Base-by-base conservation (phyloP, 2,797 vertebrate species). In the Pampus argenteus region DNA sequence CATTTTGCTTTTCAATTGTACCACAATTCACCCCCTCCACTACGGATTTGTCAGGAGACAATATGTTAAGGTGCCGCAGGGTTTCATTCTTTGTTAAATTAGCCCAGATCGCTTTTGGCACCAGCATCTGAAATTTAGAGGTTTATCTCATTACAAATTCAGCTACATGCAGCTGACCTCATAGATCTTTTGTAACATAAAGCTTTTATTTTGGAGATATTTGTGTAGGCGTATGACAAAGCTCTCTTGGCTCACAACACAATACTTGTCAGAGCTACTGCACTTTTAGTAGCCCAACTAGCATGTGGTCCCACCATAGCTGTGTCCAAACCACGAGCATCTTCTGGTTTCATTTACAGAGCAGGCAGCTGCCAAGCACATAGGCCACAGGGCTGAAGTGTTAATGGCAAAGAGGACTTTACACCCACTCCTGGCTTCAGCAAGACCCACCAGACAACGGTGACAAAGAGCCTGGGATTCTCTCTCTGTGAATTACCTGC, bases 311-410 rank as follows among this genome's bases (percentile, higher is more conserved):
- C 86, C 77, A 78, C 66, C 83, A n/a, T 71, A 50, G 78, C 56
- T 77, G 79, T 45, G 81, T 93, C 93, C 92, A 94, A 94, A 94
- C 92, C 90, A 61, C 90, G 61, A 92, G 91, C 92, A 91, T 93
- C 93, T 94, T 91, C 92, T 94, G 92, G 92, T 95, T 94, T 93
- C 91, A 75, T 89, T 94, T 93, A 94, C 91, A 86, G 90, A 86
- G 85, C 71, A 74, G 76, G 63, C 88, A 76, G 88, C 90, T 93
- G 94, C 93, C 93, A 94, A 92, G 89, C 89, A 66, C 84, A 75
- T 87, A 91, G 91, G 92, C 91, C 91, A 92, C 89, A 83, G 89
- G 91, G 90, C 89, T 92, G 79, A 82, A 92, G 89, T 86, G 82
- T 90, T 91, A 91, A 92, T 86, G 87, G 89, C 77, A 87, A 49